Evolutionary conservation across 2,888 invertebrate genomes (phyloP).

Genomic region (Pollenia labialis): DNA sequence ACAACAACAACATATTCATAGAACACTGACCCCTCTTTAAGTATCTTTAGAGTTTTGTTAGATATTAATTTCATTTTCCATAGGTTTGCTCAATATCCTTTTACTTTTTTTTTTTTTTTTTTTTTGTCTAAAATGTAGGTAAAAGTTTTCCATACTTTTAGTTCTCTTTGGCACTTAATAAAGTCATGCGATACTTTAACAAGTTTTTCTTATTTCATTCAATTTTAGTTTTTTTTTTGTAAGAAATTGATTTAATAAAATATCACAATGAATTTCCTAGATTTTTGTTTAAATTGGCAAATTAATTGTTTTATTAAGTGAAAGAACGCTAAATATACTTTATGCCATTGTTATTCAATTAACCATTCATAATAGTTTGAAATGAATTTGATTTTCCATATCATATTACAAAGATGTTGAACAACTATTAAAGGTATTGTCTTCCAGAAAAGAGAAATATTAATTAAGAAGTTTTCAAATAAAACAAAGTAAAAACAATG

Average conservation of each 20-base stretch:
- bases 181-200: constrained; percentile 74
- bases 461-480: background rate
- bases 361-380: constrained; percentile 57
- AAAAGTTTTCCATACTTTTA: constrained; percentile 38
- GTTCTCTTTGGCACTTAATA: constrained; percentile 22
- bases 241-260: constrained; percentile 64
- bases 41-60: background rate
- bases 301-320: constrained; percentile 76
- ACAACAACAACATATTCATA: constrained; percentile 32
- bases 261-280: constrained; percentile 21
- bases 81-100: constrained; percentile 36
- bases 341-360: constrained; percentile 69
- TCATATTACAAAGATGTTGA: constrained; percentile 50
- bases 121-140: constrained; percentile 2
- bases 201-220: constrained; percentile 46
- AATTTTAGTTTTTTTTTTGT: constrained; percentile 44
- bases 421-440: constrained; percentile 32
- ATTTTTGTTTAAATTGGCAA: constrained; percentile 67
- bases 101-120: background rate
- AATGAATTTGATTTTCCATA: constrained; percentile 42
- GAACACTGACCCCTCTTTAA: constrained; percentile 42
- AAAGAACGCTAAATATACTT: background rate
- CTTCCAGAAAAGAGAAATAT: background rate
- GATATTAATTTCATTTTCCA: constrained; percentile 63
- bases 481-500: constrained; percentile 25